phyloP scores from a whole-genome alignment of 2,888 invertebrate species.

The Dryococelus australis region DNA sequence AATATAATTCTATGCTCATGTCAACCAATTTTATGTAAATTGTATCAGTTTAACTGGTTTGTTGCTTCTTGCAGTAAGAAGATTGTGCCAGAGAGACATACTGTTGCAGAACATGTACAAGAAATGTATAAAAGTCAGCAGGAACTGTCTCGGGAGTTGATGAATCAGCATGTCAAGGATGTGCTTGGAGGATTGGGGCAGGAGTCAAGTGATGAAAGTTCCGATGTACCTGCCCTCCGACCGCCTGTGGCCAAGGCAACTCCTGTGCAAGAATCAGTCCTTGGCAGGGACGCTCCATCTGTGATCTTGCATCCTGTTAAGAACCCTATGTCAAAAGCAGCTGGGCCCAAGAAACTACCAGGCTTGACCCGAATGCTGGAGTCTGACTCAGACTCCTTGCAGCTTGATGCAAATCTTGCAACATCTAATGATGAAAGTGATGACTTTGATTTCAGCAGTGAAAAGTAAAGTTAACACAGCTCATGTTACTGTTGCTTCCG shows the following conservation, averaged over 20 bases:
- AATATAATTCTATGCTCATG: no score
- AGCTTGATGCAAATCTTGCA: slow-evolving; percentile 32
- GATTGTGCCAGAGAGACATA: no score
- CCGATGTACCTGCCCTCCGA: not conserved
- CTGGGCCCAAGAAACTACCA: slow-evolving; percentile 33
- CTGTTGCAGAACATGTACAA: not conserved
- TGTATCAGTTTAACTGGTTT: no score
- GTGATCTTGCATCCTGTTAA: not conserved
- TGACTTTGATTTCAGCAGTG: slow-evolving; percentile 44
- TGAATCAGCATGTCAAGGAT: not conserved
- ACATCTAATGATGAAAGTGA: slow-evolving; percentile 40
- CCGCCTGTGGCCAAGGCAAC: not conserved
- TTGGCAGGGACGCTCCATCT: not conserved
- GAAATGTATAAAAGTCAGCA: not conserved
- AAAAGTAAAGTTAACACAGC: not conserved
- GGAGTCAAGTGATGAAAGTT: slow-evolving; percentile 18
- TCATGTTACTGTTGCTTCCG: no score
- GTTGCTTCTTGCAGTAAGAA: no score
- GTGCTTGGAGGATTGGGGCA: slow-evolving; percentile 9
- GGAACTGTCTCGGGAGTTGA: not conserved
- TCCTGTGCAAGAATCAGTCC: not conserved
- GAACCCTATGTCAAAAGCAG: not conserved
- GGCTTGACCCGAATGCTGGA: slow-evolving; percentile 37
- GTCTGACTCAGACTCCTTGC: slow-evolving; percentile 41
- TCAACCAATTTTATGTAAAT: no score